Conservation (phyloP, 2,797 vertebrate genomes). For the Botia kubotai region DNA sequence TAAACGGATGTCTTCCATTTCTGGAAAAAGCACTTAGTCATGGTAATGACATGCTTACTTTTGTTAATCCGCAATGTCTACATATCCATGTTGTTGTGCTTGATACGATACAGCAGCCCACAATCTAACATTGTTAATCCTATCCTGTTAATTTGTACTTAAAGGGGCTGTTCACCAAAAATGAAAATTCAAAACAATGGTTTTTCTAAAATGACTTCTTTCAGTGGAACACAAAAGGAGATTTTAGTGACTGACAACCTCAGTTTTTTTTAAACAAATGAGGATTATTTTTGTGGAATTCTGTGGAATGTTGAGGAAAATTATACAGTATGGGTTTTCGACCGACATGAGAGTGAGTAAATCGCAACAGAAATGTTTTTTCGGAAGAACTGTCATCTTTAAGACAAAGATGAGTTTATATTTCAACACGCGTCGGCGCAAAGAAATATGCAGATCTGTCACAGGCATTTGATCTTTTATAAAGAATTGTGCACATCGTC, state of each 20-base stretch:
- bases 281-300: too few species aligned
- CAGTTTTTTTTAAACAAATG: not conserved
- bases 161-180: not conserved
- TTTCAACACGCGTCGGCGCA: not conserved
- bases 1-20: constrained; percentile 25
- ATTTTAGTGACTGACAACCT: too few species aligned
- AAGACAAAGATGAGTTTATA: not conserved
- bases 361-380: too few species aligned
- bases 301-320: too few species aligned
- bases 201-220: too few species aligned
- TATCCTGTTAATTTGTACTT: constrained; percentile 1
- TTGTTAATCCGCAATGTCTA: constrained; percentile 25
- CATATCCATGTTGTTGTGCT: constrained; percentile 8
- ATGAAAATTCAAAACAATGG: too few species aligned
- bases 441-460: not conserved
- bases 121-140: constrained; percentile 60
- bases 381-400: too few species aligned
- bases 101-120: constrained; percentile 65
- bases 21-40: constrained; percentile 48
- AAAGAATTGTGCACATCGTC: not conserved
- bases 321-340: too few species aligned
- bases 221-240: not conserved
- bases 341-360: too few species aligned
- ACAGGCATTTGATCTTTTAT: not conserved
- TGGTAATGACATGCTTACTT: constrained; percentile 41